phyloP scores from a whole-genome alignment of 1,140 invertebrate species.

The Lineus longissimus region DNA sequence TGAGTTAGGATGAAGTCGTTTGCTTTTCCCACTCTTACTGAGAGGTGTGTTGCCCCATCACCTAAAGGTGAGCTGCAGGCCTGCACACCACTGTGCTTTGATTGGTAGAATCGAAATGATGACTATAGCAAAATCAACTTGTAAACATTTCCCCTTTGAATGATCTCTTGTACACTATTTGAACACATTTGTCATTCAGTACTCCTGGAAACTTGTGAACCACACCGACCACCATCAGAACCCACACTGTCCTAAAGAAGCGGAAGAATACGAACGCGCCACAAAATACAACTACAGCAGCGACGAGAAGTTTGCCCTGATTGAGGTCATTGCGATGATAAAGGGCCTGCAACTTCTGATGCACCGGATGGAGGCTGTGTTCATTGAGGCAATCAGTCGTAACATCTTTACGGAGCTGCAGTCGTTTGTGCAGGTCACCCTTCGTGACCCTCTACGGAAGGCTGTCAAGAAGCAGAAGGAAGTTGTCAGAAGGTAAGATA shows the following conservation, averaged over 20 bases:
- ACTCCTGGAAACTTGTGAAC: constrained; percentile 97
- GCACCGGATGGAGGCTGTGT: constrained; percentile 95
- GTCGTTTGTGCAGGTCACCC: constrained; percentile 88
- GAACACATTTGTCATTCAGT: constrained; percentile 57
- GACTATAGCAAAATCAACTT: too few relatives aligned
- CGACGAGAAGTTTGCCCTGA: constrained; percentile 96
- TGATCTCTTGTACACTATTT: too few relatives aligned
- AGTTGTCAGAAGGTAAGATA: constrained; percentile 75
- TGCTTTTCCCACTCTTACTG: too few relatives aligned
- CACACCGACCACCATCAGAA: constrained; percentile 97
- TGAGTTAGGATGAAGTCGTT: constrained; percentile 28
- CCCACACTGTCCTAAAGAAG: constrained; percentile 88
- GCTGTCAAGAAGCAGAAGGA: constrained; percentile 98
- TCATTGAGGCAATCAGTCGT: constrained; percentile 89
- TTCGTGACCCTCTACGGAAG: constrained; percentile 91
- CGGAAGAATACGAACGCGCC: constrained; percentile 98
- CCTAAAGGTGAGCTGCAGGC: too few relatives aligned
- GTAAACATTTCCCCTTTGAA: too few relatives aligned
- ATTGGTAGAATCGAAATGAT: too few relatives aligned
- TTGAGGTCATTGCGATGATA: constrained; percentile 99
- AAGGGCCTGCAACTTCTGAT: constrained; percentile 96
- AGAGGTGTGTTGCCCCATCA: not conserved
- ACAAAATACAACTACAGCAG: constrained; percentile 97
- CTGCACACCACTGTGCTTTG: too few relatives aligned
- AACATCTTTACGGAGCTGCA: constrained; percentile 97